phyloP scores from a whole-genome alignment of 1,140 invertebrate species.

The Drosophila paulistorum region DNA sequence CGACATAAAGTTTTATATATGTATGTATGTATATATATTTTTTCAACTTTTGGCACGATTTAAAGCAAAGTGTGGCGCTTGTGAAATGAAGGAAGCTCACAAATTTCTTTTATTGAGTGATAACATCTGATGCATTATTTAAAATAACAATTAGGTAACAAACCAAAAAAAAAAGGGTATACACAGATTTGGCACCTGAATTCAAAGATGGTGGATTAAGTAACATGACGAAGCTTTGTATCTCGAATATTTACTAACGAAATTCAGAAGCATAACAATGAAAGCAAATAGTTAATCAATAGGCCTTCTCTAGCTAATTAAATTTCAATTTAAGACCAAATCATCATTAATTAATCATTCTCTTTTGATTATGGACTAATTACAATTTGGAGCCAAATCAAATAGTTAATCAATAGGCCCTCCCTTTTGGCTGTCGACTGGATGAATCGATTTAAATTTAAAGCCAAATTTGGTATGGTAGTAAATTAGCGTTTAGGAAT shows the following conservation, averaged over 20 bases:
- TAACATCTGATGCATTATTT: conserved; percentile 70
- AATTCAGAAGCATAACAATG: not conserved
- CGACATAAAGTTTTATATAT: conserved; percentile 22
- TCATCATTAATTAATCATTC: no score
- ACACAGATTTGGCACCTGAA: conserved; percentile 31
- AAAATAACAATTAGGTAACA: conserved; percentile 61
- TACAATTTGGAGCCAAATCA: no score
- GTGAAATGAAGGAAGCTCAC: conserved; percentile 55
- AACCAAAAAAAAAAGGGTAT: not conserved
- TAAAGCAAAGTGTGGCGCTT: conserved; percentile 53
- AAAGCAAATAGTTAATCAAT: no score
- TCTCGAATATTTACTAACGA: not conserved
- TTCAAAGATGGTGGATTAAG: conserved; percentile 20
- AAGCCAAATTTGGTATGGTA: no score
- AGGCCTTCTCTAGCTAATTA: no score
- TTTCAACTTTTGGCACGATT: conserved; percentile 60
- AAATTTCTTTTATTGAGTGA: conserved; percentile 67
- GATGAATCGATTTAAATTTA: no score
- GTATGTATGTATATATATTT: not conserved
- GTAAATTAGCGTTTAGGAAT: no score
- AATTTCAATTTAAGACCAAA: no score
- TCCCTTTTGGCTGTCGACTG: no score
- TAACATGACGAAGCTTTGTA: not conserved
- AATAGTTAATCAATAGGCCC: no score
- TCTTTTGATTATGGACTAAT: no score